Base-by-base conservation (phyloP, 1,140 invertebrate species). In the Melitaea cinxia region DNA sequence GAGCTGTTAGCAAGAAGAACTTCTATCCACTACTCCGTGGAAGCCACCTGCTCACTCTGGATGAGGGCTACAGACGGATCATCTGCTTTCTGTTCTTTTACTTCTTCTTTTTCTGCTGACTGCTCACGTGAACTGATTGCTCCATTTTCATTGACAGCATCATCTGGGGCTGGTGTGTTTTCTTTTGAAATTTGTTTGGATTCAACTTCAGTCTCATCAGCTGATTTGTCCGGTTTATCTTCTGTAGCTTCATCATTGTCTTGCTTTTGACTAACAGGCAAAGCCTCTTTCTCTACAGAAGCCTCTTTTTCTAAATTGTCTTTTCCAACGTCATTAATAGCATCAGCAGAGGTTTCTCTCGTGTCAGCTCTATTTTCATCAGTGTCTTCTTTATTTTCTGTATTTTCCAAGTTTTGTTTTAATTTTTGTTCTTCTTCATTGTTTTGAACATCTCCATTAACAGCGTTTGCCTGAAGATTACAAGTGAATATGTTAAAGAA, bases 11-110 rank as follows among this genome's bases (percentile, higher is more conserved):
- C 79, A 80, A 71, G 69, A 70, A 66, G 72, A 58, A 39, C 66
- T 72, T 49, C 65, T 68, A 73, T 24, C 37, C 50, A 65, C 85
- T 85, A 91, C 65, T 92, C 89, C 17, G 80, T 75, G 15, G 87
- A 70, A 17, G 82, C 83, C 9, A 73, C 68, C 59, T 85, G 80
- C 73, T 92, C 91, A 75, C 81, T 91, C 63, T 85, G 63, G 58
- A 91, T 88, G 21, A 92, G 77, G 58, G 84, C 79, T 70, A 86
- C 83, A 9, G 91, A 89, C 6, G 83, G 80, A 58, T 83, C 82
- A 2, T 85, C 77, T 57, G 83, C 80, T 73, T 83, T 86, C 24
- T 74, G 77, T 64, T 82, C 74, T 42, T 73, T 60, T 14, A 65
- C 63, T 56, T 72, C 65, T 55, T 63, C 68, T 63, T 85, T 88